Conservation (phyloP, 1,140 invertebrate genomes). For the Akabosia matsudoensis region DNA sequence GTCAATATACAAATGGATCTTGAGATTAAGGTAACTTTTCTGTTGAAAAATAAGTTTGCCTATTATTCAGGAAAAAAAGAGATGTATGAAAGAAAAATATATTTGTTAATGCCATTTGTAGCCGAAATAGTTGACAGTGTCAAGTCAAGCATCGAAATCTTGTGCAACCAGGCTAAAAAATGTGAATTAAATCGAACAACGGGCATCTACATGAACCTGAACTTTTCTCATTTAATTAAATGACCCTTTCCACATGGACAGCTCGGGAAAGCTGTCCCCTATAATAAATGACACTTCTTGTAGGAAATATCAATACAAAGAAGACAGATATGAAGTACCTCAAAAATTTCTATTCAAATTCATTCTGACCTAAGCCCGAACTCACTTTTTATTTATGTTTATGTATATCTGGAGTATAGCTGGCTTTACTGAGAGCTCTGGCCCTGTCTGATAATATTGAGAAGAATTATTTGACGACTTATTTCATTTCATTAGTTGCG, state of each 20-base stretch:
- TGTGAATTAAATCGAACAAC: neutral
- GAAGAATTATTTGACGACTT: conserved; percentile 35
- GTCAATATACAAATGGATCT: conserved; percentile 22
- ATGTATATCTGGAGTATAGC: no score
- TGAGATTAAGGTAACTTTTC: conserved; percentile 20
- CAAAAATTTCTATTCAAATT: neutral
- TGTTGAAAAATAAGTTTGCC: neutral
- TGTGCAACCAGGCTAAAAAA: conserved; percentile 3
- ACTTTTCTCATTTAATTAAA: conserved; percentile 15
- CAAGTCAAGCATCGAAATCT: conserved; percentile 5
- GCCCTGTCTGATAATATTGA: conserved; percentile 28
- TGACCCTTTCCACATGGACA: neutral
- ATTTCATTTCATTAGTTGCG: conserved; percentile 40
- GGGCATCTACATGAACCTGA: neutral
- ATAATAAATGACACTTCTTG: neutral
- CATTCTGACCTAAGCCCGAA: no score
- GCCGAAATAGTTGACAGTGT: conserved; percentile 3
- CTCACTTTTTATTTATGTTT: no score
- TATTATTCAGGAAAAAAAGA: conserved; percentile 2
- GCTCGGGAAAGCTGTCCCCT: conserved; percentile 3
- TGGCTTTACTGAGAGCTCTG: conserved; percentile 3
- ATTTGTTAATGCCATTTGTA: conserved; percentile 20
- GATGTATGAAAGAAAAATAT: neutral
- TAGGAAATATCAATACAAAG: conserved; percentile 10
- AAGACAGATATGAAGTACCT: conserved; percentile 22